phyloP scores from a whole-genome alignment of 2,113 vertebrate species.

The Gobiocypris rarus region DNA sequence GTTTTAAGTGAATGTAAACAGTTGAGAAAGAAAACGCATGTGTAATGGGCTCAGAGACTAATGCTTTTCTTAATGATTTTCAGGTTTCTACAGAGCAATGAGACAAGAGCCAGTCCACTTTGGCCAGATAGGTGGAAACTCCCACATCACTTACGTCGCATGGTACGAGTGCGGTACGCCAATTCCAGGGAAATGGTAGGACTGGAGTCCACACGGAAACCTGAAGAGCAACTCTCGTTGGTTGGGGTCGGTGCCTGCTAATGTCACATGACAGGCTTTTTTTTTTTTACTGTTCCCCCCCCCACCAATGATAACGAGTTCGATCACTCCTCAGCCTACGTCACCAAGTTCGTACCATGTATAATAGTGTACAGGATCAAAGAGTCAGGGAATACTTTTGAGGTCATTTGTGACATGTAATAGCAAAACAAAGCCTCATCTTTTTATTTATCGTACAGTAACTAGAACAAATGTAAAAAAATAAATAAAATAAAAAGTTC shows the following conservation, averaged over 20 bases:
- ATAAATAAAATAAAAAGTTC: constrained; percentile 14
- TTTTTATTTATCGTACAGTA: constrained; percentile 83
- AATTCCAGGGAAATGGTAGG: constrained; percentile 96
- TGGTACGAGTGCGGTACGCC: constrained; percentile 97
- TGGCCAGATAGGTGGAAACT: constrained; percentile 88
- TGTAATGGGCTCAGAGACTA: not conserved
- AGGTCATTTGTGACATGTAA: constrained; percentile 73
- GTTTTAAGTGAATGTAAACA: too few species aligned
- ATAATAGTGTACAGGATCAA: constrained; percentile 73
- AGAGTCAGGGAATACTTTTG: constrained; percentile 76
- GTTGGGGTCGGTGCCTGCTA: constrained; percentile 47
- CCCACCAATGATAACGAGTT: constrained; percentile 38
- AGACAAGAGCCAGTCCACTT: constrained; percentile 94
- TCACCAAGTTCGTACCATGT: constrained; percentile 59
- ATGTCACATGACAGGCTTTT: constrained; percentile 43
- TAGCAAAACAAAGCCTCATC: constrained; percentile 76
- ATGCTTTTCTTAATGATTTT: constrained; percentile 22
- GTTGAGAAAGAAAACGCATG: too few species aligned
- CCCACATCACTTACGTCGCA: constrained; percentile 88
- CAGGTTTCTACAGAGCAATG: constrained; percentile 90
- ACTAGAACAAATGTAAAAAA: constrained; percentile 57
- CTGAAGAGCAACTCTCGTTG: constrained; percentile 34
- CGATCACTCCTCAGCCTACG: constrained; percentile 55
- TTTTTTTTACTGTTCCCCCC: not conserved
- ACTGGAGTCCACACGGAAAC: constrained; percentile 29